Base-by-base conservation (phyloP, 2,888 invertebrate species). In the Megaustenia siamemsis region DNA sequence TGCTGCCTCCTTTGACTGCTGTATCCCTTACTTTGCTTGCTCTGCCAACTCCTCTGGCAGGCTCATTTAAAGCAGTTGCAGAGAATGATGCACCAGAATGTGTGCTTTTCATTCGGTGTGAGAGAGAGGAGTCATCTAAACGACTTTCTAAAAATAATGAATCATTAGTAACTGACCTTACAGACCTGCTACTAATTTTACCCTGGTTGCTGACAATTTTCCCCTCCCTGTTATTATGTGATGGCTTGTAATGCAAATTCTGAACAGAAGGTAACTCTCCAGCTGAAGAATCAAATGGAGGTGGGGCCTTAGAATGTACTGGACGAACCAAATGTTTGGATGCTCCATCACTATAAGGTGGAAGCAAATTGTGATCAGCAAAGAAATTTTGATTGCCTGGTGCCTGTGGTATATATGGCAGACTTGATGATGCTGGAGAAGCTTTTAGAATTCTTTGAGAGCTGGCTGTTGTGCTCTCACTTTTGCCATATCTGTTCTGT, bases 361-460 rank as follows among this genome's bases (percentile, higher is more conserved):
- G 73, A 73, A 73, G 73, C 15, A 49, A 18, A 21, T 21, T 69
- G 38, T 69, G 12, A 49, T 49, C 32, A 28, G 32, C 10, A 73
- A 1, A 49, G 28, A 12, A 73, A n/a, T 45, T 73, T 73, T 24
- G 71, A 49, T 49, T 49, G 49, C 49, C 32, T 49, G 73, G 21
- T 18, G 32, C 32, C 49, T 73, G 49, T 49, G 49, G 49, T 32
- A 28, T 73, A 35, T 73, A 49, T 32, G 73, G 32, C 28, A 49
- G 5, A 49, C 49, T 24, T 32, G 32, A 49, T 21, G 45, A 32
- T 32, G 3, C 4, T 49, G 73, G 32, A 73, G 73, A 15, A 8
- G 49, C 32, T 73, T 73, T 73, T 35, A 49, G 73, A 49, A 32
- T 32, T 73, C 49, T 73, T 49, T 73, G 73, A 49, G 73, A 28